Percentiles rank a stretch among this genome's conserved stretches.
Evolutionary conservation across 2,888 invertebrate species (phyloP).

Genomic region (Monochamus alternatus): DNA sequence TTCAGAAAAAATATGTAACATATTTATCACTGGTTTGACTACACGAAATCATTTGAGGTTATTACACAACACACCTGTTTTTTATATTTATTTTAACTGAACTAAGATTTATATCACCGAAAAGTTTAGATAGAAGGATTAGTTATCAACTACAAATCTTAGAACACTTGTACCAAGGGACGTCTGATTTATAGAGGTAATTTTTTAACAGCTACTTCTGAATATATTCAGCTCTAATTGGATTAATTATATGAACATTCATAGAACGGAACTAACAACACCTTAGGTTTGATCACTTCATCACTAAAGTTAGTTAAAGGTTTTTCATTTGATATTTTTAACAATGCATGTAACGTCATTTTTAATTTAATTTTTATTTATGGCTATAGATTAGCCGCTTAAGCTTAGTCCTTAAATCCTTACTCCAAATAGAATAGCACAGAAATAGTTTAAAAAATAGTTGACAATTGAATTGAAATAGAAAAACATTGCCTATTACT

Average conservation of each 20-base stretch:
- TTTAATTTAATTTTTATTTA: no score
- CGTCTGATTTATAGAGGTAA: neutral
- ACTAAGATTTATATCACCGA: constrained; percentile 1
- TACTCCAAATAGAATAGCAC: no score
- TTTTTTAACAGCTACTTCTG: constrained; percentile 4
- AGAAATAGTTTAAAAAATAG: no score
- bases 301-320: no score
- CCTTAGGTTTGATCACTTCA: no score
- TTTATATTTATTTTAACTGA: constrained; percentile 3
- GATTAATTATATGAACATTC: neutral
- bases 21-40: constrained; percentile 8
- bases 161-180: neutral
- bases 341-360: no score
- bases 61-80: constrained; percentile 12
- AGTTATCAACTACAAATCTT: constrained; percentile 8
- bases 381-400: no score
- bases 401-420: no score
- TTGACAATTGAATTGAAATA: no score
- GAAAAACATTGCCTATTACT: no score
- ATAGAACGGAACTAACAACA: neutral
- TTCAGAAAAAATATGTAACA: constrained; percentile 2
- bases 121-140: constrained; percentile 7
- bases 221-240: constrained; percentile 8
- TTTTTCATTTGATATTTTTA: no score
- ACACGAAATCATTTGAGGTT: constrained; percentile 7